Evolutionary conservation across 2,797 vertebrate genomes (phyloP).

Genomic region (Malurus leucopterus): DNA sequence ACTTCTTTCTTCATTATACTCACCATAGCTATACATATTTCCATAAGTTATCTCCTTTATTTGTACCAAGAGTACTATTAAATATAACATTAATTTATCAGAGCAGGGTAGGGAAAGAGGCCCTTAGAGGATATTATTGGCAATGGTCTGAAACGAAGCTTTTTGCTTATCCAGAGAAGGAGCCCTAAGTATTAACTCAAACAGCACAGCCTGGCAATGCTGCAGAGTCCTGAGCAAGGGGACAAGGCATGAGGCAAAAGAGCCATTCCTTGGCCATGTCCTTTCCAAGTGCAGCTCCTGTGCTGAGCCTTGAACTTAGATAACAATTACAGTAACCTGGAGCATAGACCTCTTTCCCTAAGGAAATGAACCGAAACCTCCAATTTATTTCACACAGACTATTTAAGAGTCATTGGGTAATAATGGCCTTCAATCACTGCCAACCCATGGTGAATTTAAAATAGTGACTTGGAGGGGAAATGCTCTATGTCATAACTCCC

Average conservation of each 20-base stretch:
- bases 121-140: not conserved
- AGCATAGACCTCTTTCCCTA: not conserved
- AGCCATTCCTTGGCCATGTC: not conserved
- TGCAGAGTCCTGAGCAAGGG: not conserved
- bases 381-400: conserved; percentile 10
- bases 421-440: conserved; percentile 21
- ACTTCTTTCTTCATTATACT: conserved; percentile 23
- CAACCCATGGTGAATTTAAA: conserved; percentile 9
- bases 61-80: conserved; percentile 32
- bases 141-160: conserved; percentile 15
- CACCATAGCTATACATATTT: not conserved
- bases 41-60: conserved; percentile 28
- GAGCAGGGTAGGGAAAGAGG: not conserved
- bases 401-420: conserved; percentile 8
- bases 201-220: not conserved
- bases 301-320: not conserved
- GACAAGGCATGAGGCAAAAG: not conserved
- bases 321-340: conserved; percentile 5
- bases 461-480: conserved; percentile 11
- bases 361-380: not conserved
- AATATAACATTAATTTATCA: conserved; percentile 12
- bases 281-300: not conserved
- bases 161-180: not conserved
- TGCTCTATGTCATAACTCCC: not conserved
- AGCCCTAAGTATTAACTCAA: not conserved